Conservation (phyloP, 1,140 invertebrate genomes). For the Brachionus rotundiformis region DNA sequence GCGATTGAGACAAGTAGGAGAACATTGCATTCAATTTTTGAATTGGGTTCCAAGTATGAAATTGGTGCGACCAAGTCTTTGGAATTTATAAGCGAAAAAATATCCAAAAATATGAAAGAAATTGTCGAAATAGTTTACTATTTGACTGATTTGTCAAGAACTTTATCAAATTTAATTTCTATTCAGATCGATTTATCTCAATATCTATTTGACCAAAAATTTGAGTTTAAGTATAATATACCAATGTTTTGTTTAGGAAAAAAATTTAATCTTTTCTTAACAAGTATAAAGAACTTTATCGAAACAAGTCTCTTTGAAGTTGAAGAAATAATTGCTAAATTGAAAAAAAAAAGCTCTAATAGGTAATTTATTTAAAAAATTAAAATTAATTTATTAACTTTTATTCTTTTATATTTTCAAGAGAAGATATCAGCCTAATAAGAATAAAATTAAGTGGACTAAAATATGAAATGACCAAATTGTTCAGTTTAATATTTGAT, state of each 20-base stretch:
- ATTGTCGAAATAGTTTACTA: conserved; percentile 39
- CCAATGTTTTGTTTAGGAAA: not conserved
- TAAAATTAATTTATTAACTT: not conserved
- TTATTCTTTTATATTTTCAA: not conserved
- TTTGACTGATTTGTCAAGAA: conserved; percentile 35
- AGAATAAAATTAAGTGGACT: not conserved
- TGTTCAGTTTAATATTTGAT: not conserved
- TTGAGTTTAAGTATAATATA: not conserved
- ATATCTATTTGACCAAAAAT: conserved; percentile 39
- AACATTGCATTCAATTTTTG: conserved; percentile 39
- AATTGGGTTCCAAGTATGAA: not conserved
- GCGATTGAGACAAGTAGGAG: conserved; percentile 42
- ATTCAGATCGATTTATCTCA: conserved; percentile 1
- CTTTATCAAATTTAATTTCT: not conserved
- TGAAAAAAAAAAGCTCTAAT: not conserved
- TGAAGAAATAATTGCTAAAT: not conserved
- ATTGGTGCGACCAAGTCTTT: not conserved
- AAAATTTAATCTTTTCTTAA: not conserved
- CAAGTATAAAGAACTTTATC: conserved; percentile 28
- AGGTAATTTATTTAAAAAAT: not conserved
- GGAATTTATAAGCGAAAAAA: not conserved
- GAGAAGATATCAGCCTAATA: not conserved
- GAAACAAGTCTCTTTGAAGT: conserved; percentile 18
- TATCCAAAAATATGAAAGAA: conserved; percentile 1
- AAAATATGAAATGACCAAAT: conserved; percentile 18